Evolutionary conservation across 2,113 vertebrate genomes (phyloP), one percentile per base, ranked within the genome.

Genomic region (Hassar affinis): DNA sequence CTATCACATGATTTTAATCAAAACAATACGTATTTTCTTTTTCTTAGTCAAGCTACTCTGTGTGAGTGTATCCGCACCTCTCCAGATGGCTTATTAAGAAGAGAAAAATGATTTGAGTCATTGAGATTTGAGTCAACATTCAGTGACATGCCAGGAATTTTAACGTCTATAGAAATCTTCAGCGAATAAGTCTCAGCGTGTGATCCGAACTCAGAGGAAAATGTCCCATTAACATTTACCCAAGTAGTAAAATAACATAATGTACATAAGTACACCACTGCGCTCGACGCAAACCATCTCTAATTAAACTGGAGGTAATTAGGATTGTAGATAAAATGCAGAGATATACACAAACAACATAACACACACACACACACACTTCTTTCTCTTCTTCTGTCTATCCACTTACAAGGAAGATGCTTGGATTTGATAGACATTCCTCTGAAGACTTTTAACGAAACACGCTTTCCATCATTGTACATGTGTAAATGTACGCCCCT

Each of bases 221-320:
- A 62, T 90, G 88, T 89, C 86, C 84, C 90, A 93, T 93, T 92
- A 93, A 92, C 91, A 93, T 91, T 93, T 92, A 94, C 91, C 89
- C 92, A 90, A 92, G 90, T 89, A 87, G 89, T 91, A 90, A 91
- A 93, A 91, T 89, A 82, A 84, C 88, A 89, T 90, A 90, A 90
- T 89, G 91, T 88, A 91, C 91, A 93, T 90, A 93, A 90, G 82
- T 83, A 82, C 11, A 85, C 91, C 90, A 92, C 88, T 71, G 87
- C 91, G 91, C 88, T 82, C 81, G 84, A 83, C 85, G 87, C 75
- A 87, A 91, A 89, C 86, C 90, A 88, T 83, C 84, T 77, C 88
- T 92, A 89, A 91, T 93, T 93, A 93, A 88, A 87, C 87, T 91
- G 88, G 91, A 87, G 88, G 85, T 91, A 90, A 92, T 91, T 66